These are phyloP conservation scores for Haplotaxodon microlepis DNA, from an alignment of 2,113 vertebrate genomes.

Conservation along the genomic window DNA sequence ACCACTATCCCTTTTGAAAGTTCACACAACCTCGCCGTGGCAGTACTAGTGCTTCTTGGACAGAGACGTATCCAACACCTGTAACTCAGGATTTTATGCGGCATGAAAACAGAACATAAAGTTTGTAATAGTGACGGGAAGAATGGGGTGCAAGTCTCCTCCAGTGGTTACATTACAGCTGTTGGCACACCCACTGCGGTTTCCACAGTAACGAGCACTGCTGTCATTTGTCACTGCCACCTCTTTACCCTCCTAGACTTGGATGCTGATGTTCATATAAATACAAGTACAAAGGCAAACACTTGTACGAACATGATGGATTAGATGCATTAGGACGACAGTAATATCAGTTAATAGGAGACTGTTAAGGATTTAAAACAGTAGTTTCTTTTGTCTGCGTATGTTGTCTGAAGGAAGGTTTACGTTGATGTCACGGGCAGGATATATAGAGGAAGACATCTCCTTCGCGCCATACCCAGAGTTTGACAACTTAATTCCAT, in stretches of 20 bases:
- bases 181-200: conserved; percentile 33
- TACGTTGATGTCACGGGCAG: conserved; percentile 4
- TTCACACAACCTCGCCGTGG: background rate
- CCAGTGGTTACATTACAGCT: conserved; percentile 38
- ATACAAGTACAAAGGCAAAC: background rate
- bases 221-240: conserved; percentile 56
- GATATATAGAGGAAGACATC: conserved; percentile 48
- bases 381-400: background rate
- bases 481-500: conserved; percentile 62
- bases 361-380: background rate
- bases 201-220: conserved; percentile 55
- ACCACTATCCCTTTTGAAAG: background rate
- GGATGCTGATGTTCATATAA: conserved; percentile 27
- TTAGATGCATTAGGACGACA: conserved; percentile 5
- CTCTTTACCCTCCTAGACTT: conserved; percentile 36
- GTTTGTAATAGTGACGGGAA: background rate
- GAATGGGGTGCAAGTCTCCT: conserved; percentile 10
- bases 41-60: background rate
- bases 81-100: background rate
- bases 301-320: conserved; percentile 5
- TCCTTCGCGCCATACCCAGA: conserved; percentile 1
- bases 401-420: background rate
- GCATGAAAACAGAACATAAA: background rate
- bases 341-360: conserved; percentile 3
- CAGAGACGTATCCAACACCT: background rate